These are phyloP conservation scores for Patiria miniata DNA, from an alignment of 35 echinoderm and acorn worm species.

Conservation along the genomic window DNA sequence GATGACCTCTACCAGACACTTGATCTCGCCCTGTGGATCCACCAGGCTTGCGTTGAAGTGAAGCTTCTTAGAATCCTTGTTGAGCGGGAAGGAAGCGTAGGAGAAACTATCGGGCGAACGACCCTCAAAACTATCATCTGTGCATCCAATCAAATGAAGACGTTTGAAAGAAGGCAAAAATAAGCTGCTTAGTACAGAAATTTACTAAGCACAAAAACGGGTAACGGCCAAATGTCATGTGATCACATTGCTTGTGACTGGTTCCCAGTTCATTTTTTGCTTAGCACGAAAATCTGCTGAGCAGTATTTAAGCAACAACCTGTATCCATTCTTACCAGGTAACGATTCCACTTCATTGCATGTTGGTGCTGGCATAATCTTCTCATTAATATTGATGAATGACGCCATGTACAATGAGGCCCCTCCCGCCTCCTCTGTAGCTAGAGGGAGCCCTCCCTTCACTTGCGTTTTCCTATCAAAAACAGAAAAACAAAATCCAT, in stretches of 20 bases:
- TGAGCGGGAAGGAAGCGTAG: conserved; percentile 43
- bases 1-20: conserved; percentile 84
- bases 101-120: conserved; percentile 87
- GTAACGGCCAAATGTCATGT: no score
- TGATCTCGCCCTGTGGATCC: conserved; percentile 75
- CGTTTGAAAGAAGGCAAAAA: no score
- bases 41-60: conserved; percentile 92
- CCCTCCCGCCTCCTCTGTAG: conserved; percentile 59
- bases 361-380: conserved; percentile 66
- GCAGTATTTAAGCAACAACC: background rate
- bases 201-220: no score
- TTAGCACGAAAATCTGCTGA: no score
- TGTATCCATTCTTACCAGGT: conserved; percentile 56
- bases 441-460: conserved; percentile 55
- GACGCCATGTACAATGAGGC: conserved; percentile 63
- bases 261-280: no score
- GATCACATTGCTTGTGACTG: no score
- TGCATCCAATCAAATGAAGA: background rate
- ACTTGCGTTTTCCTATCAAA: conserved; percentile 78
- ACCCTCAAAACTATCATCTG: conserved; percentile 94
- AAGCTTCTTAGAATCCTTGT: conserved; percentile 44
- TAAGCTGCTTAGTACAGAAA: no score
- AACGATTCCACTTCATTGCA: conserved; percentile 89
- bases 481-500: conserved; percentile 1
- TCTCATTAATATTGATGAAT: conserved; percentile 79